These are phyloP conservation scores for Diprion similis DNA, from an alignment of 1,140 invertebrate species.

Conservation along the genomic window DNA sequence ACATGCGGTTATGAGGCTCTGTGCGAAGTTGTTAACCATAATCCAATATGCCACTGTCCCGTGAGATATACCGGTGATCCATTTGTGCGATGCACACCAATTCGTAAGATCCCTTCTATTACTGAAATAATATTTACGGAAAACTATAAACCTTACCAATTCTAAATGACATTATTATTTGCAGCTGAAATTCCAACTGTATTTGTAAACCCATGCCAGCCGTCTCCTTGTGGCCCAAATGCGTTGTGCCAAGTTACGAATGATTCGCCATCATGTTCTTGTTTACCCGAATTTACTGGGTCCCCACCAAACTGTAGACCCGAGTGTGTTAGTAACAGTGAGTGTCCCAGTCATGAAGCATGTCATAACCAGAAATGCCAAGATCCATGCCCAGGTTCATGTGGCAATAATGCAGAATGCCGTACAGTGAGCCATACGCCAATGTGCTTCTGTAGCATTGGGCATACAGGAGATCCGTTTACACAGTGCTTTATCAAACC, in stretches of 20 bases:
- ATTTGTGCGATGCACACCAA: conserved; percentile 53
- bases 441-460: conserved; percentile 71
- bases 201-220: conserved; percentile 70
- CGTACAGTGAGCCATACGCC: conserved; percentile 75
- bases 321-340: conserved; percentile 76
- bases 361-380: conserved; percentile 75
- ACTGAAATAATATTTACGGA: conserved; percentile 3
- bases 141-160: conserved; percentile 12
- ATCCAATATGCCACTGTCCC: conserved; percentile 66
- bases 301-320: conserved; percentile 75
- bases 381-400: conserved; percentile 76
- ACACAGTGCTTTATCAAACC: conserved; percentile 64
- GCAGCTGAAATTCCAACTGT: conserved; percentile 32
- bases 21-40: conserved; percentile 56
- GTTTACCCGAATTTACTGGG: conserved; percentile 72
- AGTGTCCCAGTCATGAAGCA: conserved; percentile 72
- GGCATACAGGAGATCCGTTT: conserved; percentile 76
- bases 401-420: conserved; percentile 74
- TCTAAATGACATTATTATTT: conserved; percentile 9
- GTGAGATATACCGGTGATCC: conserved; percentile 68
- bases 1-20: conserved; percentile 55
- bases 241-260: conserved; percentile 70
- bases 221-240: conserved; percentile 77
- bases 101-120: conserved; percentile 40
- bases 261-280: conserved; percentile 71